Conservation (phyloP, 2,888 invertebrate genomes). For the Lithophane semibrunnea region DNA sequence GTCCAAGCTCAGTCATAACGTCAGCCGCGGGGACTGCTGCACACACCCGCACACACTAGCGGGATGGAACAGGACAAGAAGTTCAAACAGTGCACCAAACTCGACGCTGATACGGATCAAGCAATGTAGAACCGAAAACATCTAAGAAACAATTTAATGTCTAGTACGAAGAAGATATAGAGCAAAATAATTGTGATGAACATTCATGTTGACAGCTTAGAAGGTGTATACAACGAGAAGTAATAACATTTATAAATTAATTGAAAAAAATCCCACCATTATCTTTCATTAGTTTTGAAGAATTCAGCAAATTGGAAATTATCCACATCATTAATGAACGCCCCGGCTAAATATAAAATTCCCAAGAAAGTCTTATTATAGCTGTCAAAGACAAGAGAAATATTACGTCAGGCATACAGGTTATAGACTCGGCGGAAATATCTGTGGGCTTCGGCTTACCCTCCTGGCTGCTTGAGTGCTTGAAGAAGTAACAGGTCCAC, state of each 20-base stretch:
- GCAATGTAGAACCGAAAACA: conserved; percentile 7
- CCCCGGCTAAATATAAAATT: background rate
- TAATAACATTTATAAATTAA: background rate
- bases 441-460: conserved; percentile 9
- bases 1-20: background rate
- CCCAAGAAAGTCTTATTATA: background rate
- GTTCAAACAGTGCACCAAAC: background rate
- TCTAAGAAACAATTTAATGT: conserved; percentile 1
- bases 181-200: conserved; percentile 10
- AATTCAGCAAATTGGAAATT: background rate
- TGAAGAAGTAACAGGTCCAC: conserved; percentile 20
- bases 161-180: background rate
- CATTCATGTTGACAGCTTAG: conserved; percentile 6
- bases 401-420: background rate
- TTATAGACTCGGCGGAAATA: background rate
- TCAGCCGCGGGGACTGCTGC: background rate
- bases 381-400: conserved; percentile 5
- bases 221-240: background rate
- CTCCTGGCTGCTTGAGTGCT: background rate
- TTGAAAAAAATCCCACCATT: background rate
- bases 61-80: background rate
- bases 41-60: background rate
- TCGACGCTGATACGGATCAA: background rate
- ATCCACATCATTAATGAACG: conserved; percentile 8
- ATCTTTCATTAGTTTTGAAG: background rate